These are phyloP conservation scores for Subacronicta megacephala DNA, from an alignment of 2,888 invertebrate genomes.

Conservation along the genomic window DNA sequence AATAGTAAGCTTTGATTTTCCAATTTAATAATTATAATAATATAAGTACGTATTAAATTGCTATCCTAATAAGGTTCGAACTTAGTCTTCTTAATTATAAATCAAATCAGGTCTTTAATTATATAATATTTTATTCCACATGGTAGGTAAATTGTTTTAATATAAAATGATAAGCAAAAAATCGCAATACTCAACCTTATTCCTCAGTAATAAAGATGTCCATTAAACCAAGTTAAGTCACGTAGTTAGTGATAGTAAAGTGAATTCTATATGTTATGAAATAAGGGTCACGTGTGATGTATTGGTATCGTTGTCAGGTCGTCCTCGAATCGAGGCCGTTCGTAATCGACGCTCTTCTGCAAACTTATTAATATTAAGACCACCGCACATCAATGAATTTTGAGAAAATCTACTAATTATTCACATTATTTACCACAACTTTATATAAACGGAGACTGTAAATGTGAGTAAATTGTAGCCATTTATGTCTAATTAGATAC, in stretches of 20 bases:
- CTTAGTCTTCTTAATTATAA: too few species aligned
- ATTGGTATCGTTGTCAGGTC: constrained; percentile 27
- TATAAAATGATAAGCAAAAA: neutral
- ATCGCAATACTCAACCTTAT: constrained; percentile 19
- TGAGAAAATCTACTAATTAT: too few species aligned
- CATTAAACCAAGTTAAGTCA: constrained; percentile 5
- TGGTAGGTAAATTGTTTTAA: constrained; percentile 23
- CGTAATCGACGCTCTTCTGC: constrained; percentile 51
- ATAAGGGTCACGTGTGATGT: constrained; percentile 34
- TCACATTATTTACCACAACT: too few species aligned
- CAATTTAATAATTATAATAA: too few species aligned
- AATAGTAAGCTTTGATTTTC: too few species aligned
- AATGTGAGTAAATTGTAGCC: too few species aligned
- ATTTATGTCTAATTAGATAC: too few species aligned
- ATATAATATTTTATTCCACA: constrained; percentile 12
- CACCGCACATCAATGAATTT: constrained; percentile 10
- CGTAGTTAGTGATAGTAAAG: constrained; percentile 11
- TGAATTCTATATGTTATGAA: constrained; percentile 8
- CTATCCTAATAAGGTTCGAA: too few species aligned
- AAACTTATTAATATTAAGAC: constrained; percentile 52
- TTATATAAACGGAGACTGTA: too few species aligned
- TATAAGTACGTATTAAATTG: too few species aligned
- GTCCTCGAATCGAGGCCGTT: constrained; percentile 52
- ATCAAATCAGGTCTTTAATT: constrained; percentile 11
- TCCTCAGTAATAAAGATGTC: neutral